Evolutionary conservation across 2,888 invertebrate species (phyloP), one percentile per base, ranked within the genome.

Genomic region (Aphrophora alni): DNA sequence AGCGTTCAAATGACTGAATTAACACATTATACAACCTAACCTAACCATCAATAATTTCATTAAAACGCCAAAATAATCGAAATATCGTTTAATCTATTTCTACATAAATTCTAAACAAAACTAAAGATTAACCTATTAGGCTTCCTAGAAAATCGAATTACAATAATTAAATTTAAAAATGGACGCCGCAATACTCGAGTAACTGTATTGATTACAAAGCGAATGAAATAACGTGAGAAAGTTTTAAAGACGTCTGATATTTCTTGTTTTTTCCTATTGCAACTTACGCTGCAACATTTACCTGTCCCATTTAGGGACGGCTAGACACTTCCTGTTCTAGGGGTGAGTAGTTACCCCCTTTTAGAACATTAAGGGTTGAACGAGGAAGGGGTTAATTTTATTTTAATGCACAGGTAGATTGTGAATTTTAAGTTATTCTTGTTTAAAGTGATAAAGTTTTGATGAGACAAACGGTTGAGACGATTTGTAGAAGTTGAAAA

Each of bases 371-470:
- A 38, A 74, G 74, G 27, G 26, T 24, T n/a, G 26, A 28, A 38
- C 26, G 59, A 68, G 14, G 27, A 73, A 79, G 21, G 78, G 78
- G 74, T 74, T 79, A 79, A 79, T 79, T 79, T 79, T 74, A 26
- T 68, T 79, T 79, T 79, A 74, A 79, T 74, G 51, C 78, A 79
- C 78, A 74, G 78, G 74, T 74, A 74, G 38, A 28, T 79, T 38
- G 38, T 78, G 78, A 33, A 72, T 78, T 77, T 70, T 1, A 27
- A 73, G 38, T 44, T n/a, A n/a, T n/a, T n/a, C 33, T 4, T 10
- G 33, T 33, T 33, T 3, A 21, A 21, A 59, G 59, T 21, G 14
- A 59, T 59, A 59, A 59, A 59, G 59, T 21, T 21, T 59, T 59
- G 33, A 33, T 33, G 3, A 3, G 5, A 33, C 33, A 33, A 33